Conservation (phyloP, 2,888 invertebrate genomes). For the Parnassius smintheus region DNA sequence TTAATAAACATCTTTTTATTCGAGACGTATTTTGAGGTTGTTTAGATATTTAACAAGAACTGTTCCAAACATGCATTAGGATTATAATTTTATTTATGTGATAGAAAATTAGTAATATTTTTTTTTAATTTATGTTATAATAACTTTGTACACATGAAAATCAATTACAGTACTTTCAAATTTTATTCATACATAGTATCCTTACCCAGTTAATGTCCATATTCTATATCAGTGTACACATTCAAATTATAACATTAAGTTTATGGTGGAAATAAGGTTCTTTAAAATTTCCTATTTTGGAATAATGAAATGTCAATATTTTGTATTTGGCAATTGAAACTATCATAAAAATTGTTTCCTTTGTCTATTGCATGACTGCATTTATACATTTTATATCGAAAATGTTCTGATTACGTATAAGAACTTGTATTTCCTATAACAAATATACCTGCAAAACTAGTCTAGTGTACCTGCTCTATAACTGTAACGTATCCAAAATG, state of each 20-base stretch:
- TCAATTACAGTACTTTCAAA: background rate
- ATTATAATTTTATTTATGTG: conserved; percentile 45
- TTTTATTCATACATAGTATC: background rate
- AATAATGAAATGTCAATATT: too few relatives aligned
- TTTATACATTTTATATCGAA: too few relatives aligned
- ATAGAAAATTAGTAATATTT: conserved; percentile 49
- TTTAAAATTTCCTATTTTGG: too few relatives aligned
- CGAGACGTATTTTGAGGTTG: conserved; percentile 19
- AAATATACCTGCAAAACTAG: conserved; percentile 3
- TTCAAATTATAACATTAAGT: background rate
- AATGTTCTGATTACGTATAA: too few relatives aligned
- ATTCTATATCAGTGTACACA: conserved; percentile 2
- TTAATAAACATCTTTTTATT: background rate
- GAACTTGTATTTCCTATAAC: too few relatives aligned
- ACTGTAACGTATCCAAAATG: conserved; percentile 32
- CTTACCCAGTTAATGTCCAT: conserved; percentile 11
- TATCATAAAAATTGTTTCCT: too few relatives aligned
- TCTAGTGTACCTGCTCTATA: conserved; percentile 28
- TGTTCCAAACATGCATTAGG: conserved; percentile 25
- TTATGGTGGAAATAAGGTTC: too few relatives aligned
- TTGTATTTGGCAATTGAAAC: too few relatives aligned
- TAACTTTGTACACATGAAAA: conserved; percentile 10
- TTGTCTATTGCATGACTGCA: too few relatives aligned
- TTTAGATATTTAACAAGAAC: conserved; percentile 18
- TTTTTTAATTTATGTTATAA: conserved; percentile 26